Base-by-base conservation (phyloP, 2,113 vertebrate genomes). In the Ageneiosus marmoratus region DNA sequence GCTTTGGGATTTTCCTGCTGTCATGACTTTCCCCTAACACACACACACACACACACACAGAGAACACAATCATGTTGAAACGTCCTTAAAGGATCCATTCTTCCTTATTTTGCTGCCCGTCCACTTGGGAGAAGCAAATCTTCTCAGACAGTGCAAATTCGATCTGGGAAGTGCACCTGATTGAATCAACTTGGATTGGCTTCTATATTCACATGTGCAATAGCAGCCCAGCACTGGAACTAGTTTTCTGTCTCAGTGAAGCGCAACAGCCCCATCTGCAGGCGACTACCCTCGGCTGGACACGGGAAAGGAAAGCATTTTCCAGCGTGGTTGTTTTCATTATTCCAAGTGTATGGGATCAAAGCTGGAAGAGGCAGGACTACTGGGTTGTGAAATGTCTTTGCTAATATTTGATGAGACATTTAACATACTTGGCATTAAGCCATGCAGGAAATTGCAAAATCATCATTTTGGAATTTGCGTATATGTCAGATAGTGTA, bases 181-280 rank as follows among this genome's bases (percentile, higher is more conserved):
- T 63, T 81, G 72, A 86, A 77, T 46, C 50, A 27, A 62, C 55
- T 16, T 10, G 22, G 18, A 67, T 83, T 77, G 37, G 60, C 74
- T 50, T 24, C 55, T 62, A 81, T 77, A 81, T 77, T 34, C 48
- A 51, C 29, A 16, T 63, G 51, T 20, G 60, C 62, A 48, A 27
- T n/a, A 82, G 53, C 51, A 32, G 41, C 24, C 34, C 18, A 24
- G 48, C 0, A 4, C 22, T 27, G 44, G 58, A 85, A 37, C 37
- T 58, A 34, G 50, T 81, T 55, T 76, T 79, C 58, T 18, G 65
- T 75, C 27, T 55, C 83, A 74, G 24, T 80, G 81, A 85, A 85
- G 85, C 72, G 41, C 82, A 83, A 87, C 74, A 86, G 72, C 60
- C 50, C 89, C 89, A 83, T 83, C 87, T 89, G 63, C 80, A 85